These are phyloP conservation scores for Sycobia sp. DNA, from an alignment of 1,140 invertebrate genomes.

Conservation along the genomic window DNA sequence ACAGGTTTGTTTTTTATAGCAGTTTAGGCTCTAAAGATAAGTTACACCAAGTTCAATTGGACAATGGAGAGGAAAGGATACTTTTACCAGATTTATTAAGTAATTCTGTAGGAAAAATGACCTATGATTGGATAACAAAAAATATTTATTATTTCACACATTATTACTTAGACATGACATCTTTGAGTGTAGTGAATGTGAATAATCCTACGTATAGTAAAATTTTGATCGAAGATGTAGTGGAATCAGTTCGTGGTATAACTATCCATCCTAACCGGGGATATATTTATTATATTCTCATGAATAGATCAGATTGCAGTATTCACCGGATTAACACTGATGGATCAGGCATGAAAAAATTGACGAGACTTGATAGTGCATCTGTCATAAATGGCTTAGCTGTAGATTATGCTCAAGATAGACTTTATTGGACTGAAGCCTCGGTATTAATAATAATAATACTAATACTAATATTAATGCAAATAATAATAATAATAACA, in stretches of 20 bases:
- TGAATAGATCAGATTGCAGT: rapidly evolving
- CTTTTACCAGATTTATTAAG: constrained; percentile 1
- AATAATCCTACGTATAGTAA: constrained; percentile 9
- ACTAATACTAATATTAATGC: too few species aligned
- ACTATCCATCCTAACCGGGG: constrained; percentile 12
- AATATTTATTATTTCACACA: constrained; percentile 23
- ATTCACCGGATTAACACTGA: neutral
- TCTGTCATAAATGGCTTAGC: too few species aligned
- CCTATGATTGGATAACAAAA: constrained; percentile 13
- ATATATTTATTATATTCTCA: constrained; percentile 2
- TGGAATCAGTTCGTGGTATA: neutral
- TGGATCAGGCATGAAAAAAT: too few species aligned
- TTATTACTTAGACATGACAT: constrained; percentile 4
- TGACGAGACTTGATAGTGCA: too few species aligned
- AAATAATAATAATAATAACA: too few species aligned
- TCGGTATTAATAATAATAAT: too few species aligned
- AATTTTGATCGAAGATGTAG: neutral
- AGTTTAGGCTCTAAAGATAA: neutral
- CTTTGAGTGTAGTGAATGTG: constrained; percentile 9
- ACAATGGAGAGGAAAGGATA: neutral
- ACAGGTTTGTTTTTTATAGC: neutral
- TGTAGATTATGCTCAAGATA: neutral
- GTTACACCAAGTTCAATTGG: neutral
- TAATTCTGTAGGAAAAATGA: neutral
- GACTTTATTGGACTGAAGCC: too few species aligned